Conservation (phyloP, 2,888 invertebrate genomes). For the Hyles lineata region DNA sequence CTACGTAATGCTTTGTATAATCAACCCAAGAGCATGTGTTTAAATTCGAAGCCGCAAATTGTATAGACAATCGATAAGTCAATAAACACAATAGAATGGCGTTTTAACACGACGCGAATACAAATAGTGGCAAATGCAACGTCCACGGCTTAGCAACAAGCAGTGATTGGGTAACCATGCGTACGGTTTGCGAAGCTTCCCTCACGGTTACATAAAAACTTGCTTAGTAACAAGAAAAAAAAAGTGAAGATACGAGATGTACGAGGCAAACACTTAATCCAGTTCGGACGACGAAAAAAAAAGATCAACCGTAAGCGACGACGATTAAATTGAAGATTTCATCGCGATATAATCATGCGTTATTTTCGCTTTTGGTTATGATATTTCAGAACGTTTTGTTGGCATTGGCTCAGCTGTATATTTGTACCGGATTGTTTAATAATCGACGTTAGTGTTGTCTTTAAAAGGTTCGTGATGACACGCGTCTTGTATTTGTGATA, state of each 20-base stretch:
- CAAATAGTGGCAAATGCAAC: constrained; percentile 39
- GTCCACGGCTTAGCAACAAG: constrained; percentile 40
- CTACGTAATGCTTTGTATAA: background rate
- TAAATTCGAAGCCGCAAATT: constrained; percentile 24
- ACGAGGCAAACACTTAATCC: constrained; percentile 45
- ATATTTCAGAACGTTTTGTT: constrained; percentile 11
- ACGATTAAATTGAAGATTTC: constrained; percentile 41
- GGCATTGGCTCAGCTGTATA: background rate
- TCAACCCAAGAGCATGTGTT: constrained; percentile 7
- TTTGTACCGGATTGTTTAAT: constrained; percentile 3
- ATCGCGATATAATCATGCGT: constrained; percentile 15
- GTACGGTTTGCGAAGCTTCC: constrained; percentile 42
- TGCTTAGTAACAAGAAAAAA: constrained; percentile 41
- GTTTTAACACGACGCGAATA: constrained; percentile 32
- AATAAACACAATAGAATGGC: constrained; percentile 26
- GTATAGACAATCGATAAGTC: constrained; percentile 24
- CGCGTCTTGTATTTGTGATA: constrained; percentile 8
- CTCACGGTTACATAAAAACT: constrained; percentile 45
- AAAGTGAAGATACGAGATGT: constrained; percentile 44
- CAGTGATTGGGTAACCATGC: constrained; percentile 39
- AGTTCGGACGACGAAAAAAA: constrained; percentile 49
- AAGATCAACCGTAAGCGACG: constrained; percentile 49
- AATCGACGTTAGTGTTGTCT: background rate
- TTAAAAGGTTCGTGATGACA: background rate
- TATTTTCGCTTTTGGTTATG: constrained; percentile 21